phyloP scores from a whole-genome alignment of 2,797 vertebrate species.

The Petrocephalus sullivani region DNA sequence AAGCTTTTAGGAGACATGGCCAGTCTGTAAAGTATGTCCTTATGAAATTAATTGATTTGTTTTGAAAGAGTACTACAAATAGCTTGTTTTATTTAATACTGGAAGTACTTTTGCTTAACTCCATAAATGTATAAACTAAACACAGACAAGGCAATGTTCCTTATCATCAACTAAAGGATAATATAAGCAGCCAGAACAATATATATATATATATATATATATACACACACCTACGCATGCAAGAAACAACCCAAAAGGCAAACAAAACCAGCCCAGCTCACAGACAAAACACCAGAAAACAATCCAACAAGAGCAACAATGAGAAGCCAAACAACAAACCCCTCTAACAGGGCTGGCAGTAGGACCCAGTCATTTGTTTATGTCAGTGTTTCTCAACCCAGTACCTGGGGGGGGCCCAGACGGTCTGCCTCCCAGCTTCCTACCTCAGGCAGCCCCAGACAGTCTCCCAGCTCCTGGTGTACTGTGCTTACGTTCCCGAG shows the following conservation, averaged over 20 bases:
- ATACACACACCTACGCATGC: too few relatives aligned
- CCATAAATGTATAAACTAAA: neutral
- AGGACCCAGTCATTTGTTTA: neutral
- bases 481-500: neutral
- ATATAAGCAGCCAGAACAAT: neutral
- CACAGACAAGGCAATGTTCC: neutral
- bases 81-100: neutral
- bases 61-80: conserved; percentile 4
- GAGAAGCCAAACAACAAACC: neutral
- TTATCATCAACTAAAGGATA: neutral
- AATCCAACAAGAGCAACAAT: neutral
- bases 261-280: neutral
- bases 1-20: neutral
- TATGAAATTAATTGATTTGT: neutral
- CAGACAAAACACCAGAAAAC: neutral
- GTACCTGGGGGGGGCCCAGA: neutral
- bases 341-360: neutral
- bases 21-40: neutral
- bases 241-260: neutral
- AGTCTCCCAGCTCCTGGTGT: neutral
- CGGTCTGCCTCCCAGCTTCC: neutral
- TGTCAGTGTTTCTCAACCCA: neutral
- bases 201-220: neutral
- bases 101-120: neutral
- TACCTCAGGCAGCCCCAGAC: too few relatives aligned